A percentile compares a stretch with the other conserved stretches of the same genome.
phyloP scores from a whole-genome alignment of 2,888 invertebrate species.

The Stenchaetothrips biformis region DNA sequence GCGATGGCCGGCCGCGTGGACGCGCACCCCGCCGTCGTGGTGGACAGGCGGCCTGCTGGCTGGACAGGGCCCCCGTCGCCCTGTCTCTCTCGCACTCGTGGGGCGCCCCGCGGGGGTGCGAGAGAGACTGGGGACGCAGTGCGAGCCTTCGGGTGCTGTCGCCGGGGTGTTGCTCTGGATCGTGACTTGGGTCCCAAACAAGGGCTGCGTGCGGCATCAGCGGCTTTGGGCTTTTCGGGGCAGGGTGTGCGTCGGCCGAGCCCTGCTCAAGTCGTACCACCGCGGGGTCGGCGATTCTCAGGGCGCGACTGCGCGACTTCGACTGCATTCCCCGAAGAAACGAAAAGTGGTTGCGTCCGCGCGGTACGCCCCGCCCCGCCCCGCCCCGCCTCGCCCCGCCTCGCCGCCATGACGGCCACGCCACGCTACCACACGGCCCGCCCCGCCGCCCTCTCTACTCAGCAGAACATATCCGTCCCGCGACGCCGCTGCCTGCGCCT shows the following conservation, averaged over 20 bases:
- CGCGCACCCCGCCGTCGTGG: background rate
- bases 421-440: background rate
- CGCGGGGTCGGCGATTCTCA: background rate
- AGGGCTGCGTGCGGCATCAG: background rate
- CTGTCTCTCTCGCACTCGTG: too few relatives aligned
- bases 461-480: too few relatives aligned
- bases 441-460: background rate
- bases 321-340: background rate
- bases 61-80: too few relatives aligned
- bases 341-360: background rate
- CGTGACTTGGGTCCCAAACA: background rate
- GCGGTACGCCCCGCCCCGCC: background rate
- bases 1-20: background rate
- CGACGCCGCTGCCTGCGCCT: too few relatives aligned
- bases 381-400: background rate
- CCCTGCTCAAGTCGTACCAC: background rate
- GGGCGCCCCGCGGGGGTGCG: too few relatives aligned
- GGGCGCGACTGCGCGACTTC: background rate
- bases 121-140: background rate
- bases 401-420: background rate
- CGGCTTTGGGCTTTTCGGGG: background rate
- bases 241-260: background rate
- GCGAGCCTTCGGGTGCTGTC: background rate
- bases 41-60: too few relatives aligned
- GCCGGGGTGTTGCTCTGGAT: background rate